These are phyloP conservation scores for Aphaenogaster rudis DNA, from an alignment of 1,140 invertebrate species.

Conservation along the genomic window DNA sequence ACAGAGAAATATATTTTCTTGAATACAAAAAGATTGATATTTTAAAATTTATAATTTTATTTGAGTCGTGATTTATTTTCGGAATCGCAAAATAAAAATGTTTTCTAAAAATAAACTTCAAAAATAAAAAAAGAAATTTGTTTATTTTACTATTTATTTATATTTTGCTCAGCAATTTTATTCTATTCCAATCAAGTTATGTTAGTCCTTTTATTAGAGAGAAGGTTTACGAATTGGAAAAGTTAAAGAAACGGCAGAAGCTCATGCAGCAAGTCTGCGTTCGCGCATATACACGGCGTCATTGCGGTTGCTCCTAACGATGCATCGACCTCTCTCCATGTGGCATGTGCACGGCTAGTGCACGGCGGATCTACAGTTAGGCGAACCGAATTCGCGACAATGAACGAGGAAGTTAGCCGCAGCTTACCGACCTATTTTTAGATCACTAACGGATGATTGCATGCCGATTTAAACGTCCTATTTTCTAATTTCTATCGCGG, in stretches of 20 bases:
- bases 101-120: neutral
- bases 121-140: neutral
- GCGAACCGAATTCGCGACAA: constrained; percentile 86
- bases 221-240: constrained; percentile 11
- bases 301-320: constrained; percentile 70
- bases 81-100: neutral
- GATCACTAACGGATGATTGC: constrained; percentile 56
- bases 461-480: constrained; percentile 67
- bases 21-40: neutral
- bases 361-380: constrained; percentile 84
- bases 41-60: neutral
- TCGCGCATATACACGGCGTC: constrained; percentile 46
- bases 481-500: constrained; percentile 51
- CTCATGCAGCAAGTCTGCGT: neutral
- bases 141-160: neutral
- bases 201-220: neutral
- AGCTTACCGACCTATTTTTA: constrained; percentile 80
- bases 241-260: neutral
- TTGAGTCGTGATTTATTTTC: neutral
- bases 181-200: constrained; percentile 17
- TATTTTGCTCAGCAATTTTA: constrained; percentile 7
- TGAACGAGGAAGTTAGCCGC: constrained; percentile 83
- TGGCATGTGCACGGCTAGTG: constrained; percentile 76
- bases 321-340: constrained; percentile 70
- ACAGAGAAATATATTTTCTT: neutral